Evolutionary conservation across 2,113 vertebrate genomes (phyloP).

Genomic region (Raja brachyura): DNA sequence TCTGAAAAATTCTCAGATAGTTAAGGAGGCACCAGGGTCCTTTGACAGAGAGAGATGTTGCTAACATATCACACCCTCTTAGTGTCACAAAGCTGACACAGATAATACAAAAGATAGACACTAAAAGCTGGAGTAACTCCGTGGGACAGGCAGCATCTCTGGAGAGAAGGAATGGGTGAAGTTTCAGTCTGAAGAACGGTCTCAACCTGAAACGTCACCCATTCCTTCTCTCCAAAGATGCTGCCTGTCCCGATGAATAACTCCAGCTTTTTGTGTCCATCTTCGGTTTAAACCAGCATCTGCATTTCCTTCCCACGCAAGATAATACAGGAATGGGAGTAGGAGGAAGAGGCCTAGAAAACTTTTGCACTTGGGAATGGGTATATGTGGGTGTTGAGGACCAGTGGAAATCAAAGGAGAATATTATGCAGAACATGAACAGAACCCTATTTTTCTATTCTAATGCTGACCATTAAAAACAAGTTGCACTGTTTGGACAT

Average conservation of each 20-base stretch:
- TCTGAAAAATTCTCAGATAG: no score
- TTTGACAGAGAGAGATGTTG: background rate
- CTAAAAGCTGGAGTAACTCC: no score
- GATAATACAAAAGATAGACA: no score
- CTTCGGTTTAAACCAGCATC: no score
- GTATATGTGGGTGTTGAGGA: background rate
- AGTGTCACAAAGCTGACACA: background rate
- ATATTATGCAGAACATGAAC: background rate
- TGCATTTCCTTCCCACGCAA: no score
- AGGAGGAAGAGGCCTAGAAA: background rate
- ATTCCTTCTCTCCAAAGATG: no score
- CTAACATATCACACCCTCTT: background rate
- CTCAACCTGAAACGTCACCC: no score
- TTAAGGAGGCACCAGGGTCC: background rate
- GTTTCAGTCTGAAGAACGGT: no score
- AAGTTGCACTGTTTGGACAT: background rate
- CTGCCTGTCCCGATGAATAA: no score
- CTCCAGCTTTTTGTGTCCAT: no score
- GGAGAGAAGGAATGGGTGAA: no score
- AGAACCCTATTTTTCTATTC: background rate
- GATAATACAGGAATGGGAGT: background rate
- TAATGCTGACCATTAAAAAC: background rate
- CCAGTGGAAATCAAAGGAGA: background rate
- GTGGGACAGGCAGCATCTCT: no score
- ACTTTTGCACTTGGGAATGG: background rate